A percentile compares a stretch with the other conserved stretches of the same genome.
These are phyloP conservation scores for Bombus consobrinus DNA, from an alignment of 1,140 invertebrate genomes.

Conservation along the genomic window DNA sequence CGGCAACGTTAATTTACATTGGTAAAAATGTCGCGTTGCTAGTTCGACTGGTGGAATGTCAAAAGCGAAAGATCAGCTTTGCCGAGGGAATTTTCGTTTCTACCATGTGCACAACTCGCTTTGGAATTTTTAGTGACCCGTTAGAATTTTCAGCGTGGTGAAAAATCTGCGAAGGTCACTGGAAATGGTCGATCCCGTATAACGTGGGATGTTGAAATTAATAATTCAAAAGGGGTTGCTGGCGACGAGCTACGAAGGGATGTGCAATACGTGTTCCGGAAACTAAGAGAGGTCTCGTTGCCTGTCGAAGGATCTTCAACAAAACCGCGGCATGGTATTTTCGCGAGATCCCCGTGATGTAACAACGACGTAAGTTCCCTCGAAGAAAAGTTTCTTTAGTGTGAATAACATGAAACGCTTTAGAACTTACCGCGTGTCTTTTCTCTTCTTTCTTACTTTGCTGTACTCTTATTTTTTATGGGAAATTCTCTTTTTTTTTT, in stretches of 20 bases:
- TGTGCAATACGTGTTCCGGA: constrained; percentile 26
- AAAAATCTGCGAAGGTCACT: background rate
- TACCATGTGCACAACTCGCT: too few relatives aligned
- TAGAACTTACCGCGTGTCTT: too few relatives aligned
- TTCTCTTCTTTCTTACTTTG: background rate
- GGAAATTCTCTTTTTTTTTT: background rate
- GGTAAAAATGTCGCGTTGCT: constrained; percentile 35
- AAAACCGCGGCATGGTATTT: background rate
- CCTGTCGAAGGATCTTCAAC: background rate
- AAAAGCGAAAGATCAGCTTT: constrained; percentile 17
- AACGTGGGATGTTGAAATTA: background rate
- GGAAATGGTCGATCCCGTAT: background rate
- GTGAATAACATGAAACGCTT: background rate
- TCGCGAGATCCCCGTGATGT: background rate
- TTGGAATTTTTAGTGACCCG: too few relatives aligned
- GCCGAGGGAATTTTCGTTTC: background rate
- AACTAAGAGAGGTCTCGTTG: background rate
- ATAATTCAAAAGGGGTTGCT: constrained; percentile 10
- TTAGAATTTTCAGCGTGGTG: background rate
- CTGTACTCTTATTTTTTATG: background rate
- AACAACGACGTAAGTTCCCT: constrained; percentile 1
- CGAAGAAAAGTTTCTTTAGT: background rate
- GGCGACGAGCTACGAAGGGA: background rate
- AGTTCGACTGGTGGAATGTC: background rate
- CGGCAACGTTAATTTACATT: constrained; percentile 44